A percentile compares a stretch with the other conserved stretches of the same genome.
These are phyloP conservation scores for Ophion ellenae DNA, from an alignment of 2,888 invertebrate genomes.

Conservation along the genomic window DNA sequence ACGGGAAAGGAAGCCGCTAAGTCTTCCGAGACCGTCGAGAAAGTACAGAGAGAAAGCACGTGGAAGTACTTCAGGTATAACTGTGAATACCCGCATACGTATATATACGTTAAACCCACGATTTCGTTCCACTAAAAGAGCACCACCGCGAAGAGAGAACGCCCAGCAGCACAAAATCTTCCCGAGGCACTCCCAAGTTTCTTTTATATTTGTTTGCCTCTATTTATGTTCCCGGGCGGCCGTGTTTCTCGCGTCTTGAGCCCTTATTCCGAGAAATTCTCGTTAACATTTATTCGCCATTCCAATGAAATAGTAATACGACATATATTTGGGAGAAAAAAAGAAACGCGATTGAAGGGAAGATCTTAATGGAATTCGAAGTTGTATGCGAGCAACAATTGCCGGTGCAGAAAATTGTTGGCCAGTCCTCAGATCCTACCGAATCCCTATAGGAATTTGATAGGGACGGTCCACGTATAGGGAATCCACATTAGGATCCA, in stretches of 20 bases:
- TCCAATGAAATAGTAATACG: not conserved
- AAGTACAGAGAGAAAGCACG: constrained; percentile 79
- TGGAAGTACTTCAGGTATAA: constrained; percentile 69
- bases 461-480: too few species aligned
- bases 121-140: constrained; percentile 64
- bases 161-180: constrained; percentile 50
- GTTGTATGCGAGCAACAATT: too few species aligned
- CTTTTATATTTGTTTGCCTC: constrained; percentile 37
- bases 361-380: too few species aligned
- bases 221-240: constrained; percentile 29
- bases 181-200: constrained; percentile 50
- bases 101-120: constrained; percentile 23
- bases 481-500: too few species aligned
- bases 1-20: constrained; percentile 64
- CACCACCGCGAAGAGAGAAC: constrained; percentile 44
- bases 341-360: not conserved
- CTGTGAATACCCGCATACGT: constrained; percentile 55
- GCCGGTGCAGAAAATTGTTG: too few species aligned
- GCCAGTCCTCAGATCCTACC: too few species aligned
- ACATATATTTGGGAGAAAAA: not conserved
- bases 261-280: constrained; percentile 9
- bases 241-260: not conserved
- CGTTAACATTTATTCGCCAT: constrained; percentile 8
- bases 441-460: too few species aligned
- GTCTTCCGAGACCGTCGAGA: constrained; percentile 72